Base-by-base conservation (phyloP, 1,140 invertebrate genomes). In the Phenacoccus solenopsis region DNA sequence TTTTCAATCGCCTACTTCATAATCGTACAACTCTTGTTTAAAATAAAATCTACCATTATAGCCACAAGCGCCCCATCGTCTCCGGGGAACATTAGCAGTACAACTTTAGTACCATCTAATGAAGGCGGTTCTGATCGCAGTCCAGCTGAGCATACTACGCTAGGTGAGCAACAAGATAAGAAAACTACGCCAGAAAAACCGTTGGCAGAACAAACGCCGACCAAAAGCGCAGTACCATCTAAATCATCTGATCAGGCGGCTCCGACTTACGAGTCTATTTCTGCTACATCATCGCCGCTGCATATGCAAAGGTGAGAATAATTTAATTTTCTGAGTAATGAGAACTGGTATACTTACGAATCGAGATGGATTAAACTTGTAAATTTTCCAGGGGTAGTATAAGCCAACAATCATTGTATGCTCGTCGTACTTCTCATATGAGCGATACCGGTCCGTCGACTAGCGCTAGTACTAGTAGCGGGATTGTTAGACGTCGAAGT, bases 51-150 rank as follows among this genome's bases (percentile, higher is more conserved):
- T 49, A 49, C 20, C 38, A 9, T 49, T 7, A 27, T 16, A 64
- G 59, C 68, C 4, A 72, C 81, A 9, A 86, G 84, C 76, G 82
- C 81, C 22, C 84, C 86, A 49, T 86, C 86, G 0, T 89, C 88
- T 0, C 88, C 88, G 0, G 86, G 87, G 32, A 88, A 87, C 70
- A 75, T 69, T n/a, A 69, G 68, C 21, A 69, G 32, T 27, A 49
- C 49, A 5, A 70, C 69, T 1, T 56, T 70, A n/a, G 69, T 70
- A 20, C 32, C 69, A 21, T 32, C 68, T 1, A 49, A 67, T 7
- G 28, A n/a, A 16, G 13, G 7, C 2, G 64, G 32, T 38, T 25
- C 28, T n/a, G 35, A 20, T 24, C 67, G 20, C 28, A 20, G 25
- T 32, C 1, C 24, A 30, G 9, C 1, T 10, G 38, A 49, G 16